phyloP scores from a whole-genome alignment of 2,113 vertebrate species.

The Cryptomyrus ogoouensis region DNA sequence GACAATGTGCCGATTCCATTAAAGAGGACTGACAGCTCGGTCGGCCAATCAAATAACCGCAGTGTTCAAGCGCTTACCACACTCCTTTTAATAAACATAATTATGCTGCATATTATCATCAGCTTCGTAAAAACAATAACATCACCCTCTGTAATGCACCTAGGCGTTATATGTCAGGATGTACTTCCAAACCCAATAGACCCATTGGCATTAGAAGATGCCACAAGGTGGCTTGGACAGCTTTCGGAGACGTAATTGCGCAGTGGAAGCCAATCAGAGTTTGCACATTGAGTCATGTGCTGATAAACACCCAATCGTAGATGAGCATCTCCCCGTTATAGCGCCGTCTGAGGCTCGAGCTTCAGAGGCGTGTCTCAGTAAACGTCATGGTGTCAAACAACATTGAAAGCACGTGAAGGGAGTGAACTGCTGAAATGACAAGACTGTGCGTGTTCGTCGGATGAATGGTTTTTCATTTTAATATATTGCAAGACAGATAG shows the following conservation, averaged over 20 bases:
- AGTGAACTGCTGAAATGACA: not conserved
- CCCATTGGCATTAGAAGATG: not conserved
- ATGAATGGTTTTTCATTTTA: not conserved
- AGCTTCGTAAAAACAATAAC: not conserved
- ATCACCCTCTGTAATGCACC: not conserved
- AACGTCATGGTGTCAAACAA: not conserved
- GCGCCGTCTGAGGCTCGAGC: not conserved
- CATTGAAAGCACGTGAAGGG: not conserved
- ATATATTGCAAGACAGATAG: not conserved
- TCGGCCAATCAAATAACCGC: not conserved
- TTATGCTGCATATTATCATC: not conserved
- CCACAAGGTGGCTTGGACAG: not conserved
- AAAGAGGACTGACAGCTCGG: not conserved
- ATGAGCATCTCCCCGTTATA: not conserved
- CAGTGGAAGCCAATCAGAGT: not conserved
- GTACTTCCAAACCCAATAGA: not conserved
- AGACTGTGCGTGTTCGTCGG: not conserved
- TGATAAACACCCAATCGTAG: not conserved
- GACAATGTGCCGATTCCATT: not conserved
- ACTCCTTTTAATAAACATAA: not conserved
- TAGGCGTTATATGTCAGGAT: not conserved
- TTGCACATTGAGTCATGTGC: not conserved
- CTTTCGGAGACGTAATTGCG: not conserved
- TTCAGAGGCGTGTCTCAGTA: not conserved
- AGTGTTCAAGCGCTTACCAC: not conserved